Conservation (phyloP, 2,113 vertebrate genomes). For the Megaceryle torquata region DNA sequence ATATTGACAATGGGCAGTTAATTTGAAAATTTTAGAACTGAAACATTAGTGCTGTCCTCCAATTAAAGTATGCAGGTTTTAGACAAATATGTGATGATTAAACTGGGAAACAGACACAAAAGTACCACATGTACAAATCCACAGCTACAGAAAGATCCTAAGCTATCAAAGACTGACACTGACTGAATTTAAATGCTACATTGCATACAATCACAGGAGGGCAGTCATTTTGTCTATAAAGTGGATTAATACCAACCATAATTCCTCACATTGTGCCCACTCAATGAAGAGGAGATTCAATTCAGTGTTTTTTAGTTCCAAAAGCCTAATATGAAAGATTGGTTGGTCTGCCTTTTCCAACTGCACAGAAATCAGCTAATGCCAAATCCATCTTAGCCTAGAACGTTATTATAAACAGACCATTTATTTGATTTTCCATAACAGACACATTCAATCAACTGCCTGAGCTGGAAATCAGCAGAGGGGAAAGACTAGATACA, state of each 20-base stretch:
- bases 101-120: background rate
- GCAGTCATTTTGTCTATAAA: background rate
- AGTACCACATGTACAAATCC: background rate
- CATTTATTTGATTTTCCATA: slow-evolving; percentile 48
- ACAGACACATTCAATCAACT: slow-evolving; percentile 7
- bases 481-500: background rate
- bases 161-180: background rate
- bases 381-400: slow-evolving; percentile 34
- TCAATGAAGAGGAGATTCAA: slow-evolving; percentile 15
- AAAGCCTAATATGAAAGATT: slow-evolving; percentile 16
- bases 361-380: slow-evolving; percentile 15
- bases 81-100: background rate
- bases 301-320: slow-evolving; percentile 1
- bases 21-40: background rate
- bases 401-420: slow-evolving; percentile 49
- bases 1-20: background rate
- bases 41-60: background rate
- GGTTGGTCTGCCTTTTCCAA: background rate
- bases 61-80: background rate
- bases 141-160: background rate
- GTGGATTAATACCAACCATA: background rate
- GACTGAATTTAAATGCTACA: background rate
- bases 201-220: background rate
- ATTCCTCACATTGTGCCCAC: slow-evolving; percentile 11
- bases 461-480: background rate